Evolutionary conservation across 2,797 vertebrate species (phyloP).

Genomic region (Merluccius polli): DNA sequence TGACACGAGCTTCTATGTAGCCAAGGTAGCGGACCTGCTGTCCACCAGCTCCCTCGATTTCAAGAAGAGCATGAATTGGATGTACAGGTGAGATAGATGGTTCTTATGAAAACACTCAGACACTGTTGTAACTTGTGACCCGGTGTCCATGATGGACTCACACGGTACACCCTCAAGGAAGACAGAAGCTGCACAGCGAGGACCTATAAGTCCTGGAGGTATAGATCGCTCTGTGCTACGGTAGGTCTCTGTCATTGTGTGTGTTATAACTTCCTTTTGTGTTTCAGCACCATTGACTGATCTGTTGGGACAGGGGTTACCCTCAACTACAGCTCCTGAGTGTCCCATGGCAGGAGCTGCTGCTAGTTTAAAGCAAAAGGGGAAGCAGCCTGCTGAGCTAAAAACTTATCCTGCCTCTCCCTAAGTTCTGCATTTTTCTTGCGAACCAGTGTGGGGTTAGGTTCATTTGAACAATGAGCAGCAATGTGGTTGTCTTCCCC

Average conservation of each 20-base stretch:
- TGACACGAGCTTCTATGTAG: not conserved
- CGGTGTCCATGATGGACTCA: slow-evolving; percentile 9
- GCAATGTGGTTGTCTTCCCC: not conserved
- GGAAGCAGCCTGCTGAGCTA: not conserved
- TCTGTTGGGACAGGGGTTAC: not conserved
- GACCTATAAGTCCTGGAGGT: slow-evolving; percentile 7
- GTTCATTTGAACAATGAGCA: no score
- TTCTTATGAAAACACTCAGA: no score
- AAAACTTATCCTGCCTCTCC: not conserved
- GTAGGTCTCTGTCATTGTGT: not conserved
- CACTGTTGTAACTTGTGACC: no score
- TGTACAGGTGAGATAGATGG: not conserved
- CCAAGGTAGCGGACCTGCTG: no score
- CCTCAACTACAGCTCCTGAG: slow-evolving; percentile 6
- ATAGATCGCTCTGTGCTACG: not conserved
- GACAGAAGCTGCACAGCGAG: not conserved
- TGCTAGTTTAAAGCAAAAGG: slow-evolving; percentile 14
- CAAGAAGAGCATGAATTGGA: slow-evolving; percentile 7
- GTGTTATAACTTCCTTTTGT: not conserved
- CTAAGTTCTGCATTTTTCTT: slow-evolving; percentile 11
- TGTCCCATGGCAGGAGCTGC: slow-evolving; percentile 21
- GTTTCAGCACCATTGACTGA: not conserved
- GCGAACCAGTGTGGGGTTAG: not conserved
- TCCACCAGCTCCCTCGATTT: slow-evolving; percentile 2
- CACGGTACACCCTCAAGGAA: not conserved